Conservation (phyloP, 2,797 vertebrate genomes). For the Xenopus petersii region DNA sequence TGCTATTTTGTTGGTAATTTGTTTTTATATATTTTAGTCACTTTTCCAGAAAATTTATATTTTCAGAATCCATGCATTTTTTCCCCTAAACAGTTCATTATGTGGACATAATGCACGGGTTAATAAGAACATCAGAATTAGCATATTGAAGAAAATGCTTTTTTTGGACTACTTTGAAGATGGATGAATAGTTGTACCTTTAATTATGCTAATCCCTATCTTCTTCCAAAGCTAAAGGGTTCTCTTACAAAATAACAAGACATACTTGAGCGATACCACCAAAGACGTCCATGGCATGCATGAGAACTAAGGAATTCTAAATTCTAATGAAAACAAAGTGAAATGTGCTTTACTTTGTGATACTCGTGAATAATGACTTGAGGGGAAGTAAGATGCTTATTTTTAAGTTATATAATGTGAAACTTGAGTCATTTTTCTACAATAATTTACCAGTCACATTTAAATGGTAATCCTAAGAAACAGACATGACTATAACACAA, state of each 20-base stretch:
- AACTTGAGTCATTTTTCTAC: too few species aligned
- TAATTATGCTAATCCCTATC: constrained; percentile 48
- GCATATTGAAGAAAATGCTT: constrained; percentile 20
- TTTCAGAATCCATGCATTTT: too few species aligned
- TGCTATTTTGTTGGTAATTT: too few species aligned
- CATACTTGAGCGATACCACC: constrained; percentile 44
- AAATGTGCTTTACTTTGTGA: neutral
- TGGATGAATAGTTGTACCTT: constrained; percentile 49
- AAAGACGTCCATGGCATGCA: constrained; percentile 13
- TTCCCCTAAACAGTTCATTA: too few species aligned
- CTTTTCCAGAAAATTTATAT: too few species aligned
- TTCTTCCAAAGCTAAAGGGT: constrained; percentile 38
- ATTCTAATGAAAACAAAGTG: constrained; percentile 41
- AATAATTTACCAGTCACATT: too few species aligned
- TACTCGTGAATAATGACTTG: constrained; percentile 9
- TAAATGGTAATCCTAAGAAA: too few species aligned
- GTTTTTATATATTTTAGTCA: too few species aligned
- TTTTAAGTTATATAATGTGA: neutral
- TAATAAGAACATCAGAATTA: constrained; percentile 41
- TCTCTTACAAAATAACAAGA: constrained; percentile 46
- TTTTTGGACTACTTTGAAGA: constrained; percentile 39
- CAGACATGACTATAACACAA: too few species aligned
- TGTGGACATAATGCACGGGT: constrained; percentile 12
- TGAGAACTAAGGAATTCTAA: constrained; percentile 24
- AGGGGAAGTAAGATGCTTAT: constrained; percentile 1